A percentile compares a stretch with the other conserved stretches of the same genome.
Conservation (phyloP, 37 sponge, comb jelly and placozoan genomes). For the Dysidea cf. avara region DNA sequence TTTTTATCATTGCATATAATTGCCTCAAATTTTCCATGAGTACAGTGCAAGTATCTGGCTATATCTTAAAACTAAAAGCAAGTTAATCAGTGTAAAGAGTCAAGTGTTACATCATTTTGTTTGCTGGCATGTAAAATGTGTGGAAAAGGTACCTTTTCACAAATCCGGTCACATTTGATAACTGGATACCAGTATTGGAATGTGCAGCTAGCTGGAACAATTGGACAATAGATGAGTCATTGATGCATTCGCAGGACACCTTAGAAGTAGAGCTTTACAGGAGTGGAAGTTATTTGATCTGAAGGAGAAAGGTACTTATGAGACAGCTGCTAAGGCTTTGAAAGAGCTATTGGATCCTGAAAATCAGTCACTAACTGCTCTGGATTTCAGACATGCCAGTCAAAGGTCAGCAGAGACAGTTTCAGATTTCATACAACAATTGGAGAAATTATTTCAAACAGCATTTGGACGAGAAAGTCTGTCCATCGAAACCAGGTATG, state of each 20-base stretch:
- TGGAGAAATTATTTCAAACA: constrained; percentile 10
- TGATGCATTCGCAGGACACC: constrained; percentile 29
- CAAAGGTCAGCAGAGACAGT: constrained; percentile 10
- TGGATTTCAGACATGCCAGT: constrained; percentile 14
- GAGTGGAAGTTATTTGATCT: not conserved
- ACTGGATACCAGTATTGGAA: not conserved
- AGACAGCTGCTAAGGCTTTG: not conserved
- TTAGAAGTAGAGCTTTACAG: constrained; percentile 8
- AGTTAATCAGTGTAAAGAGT: too few species aligned
- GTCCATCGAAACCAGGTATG: too few species aligned
- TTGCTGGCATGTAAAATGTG: too few species aligned
- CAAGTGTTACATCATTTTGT: too few species aligned
- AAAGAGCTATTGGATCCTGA: not conserved
- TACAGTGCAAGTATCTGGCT: too few species aligned
- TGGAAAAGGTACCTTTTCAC: too few species aligned
- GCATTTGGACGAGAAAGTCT: too few species aligned
- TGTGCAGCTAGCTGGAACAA: constrained; percentile 11
- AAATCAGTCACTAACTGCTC: not conserved
- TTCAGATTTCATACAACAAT: constrained; percentile 4
- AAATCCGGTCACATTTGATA: not conserved
- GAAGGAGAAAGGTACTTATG: not conserved
- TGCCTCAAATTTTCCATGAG: too few species aligned
- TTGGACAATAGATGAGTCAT: constrained; percentile 17
- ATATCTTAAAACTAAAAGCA: too few species aligned
- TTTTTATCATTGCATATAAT: too few species aligned